Evolutionary conservation across 2,888 invertebrate genomes (phyloP).

Genomic region (Sthenelais limicola): DNA sequence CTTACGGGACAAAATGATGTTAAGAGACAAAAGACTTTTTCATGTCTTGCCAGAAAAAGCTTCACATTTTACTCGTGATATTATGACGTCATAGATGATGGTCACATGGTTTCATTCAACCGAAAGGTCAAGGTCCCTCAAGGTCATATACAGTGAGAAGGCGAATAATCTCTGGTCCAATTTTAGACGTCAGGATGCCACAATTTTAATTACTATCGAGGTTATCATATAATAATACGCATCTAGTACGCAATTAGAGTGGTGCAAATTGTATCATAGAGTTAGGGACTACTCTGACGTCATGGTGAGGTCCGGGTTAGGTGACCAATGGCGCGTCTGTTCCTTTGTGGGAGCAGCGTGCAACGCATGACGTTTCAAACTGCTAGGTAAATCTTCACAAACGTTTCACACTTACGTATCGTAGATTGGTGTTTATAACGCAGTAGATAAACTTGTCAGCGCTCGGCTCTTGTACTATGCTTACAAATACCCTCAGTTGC

Average conservation of each 20-base stretch:
- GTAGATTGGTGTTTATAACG: conserved; percentile 24
- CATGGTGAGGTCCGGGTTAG: conserved; percentile 10
- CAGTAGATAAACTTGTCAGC: conserved; percentile 26
- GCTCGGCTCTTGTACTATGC: conserved; percentile 22
- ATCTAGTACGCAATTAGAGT: too few relatives aligned
- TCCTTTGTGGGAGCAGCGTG: conserved; percentile 13
- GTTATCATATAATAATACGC: too few relatives aligned
- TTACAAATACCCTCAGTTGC: conserved; percentile 31
- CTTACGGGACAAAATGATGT: too few relatives aligned
- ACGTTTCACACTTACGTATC: conserved; percentile 37
- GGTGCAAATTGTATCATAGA: conserved; percentile 38
- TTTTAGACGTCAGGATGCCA: too few relatives aligned
- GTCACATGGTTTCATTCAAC: conserved; percentile 17
- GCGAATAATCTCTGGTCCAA: conserved; percentile 9
- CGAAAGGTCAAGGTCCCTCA: conserved; percentile 28
- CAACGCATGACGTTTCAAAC: conserved; percentile 32
- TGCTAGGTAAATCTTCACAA: conserved; percentile 39
- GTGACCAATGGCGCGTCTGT: conserved; percentile 3
- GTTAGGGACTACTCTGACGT: conserved; percentile 12
- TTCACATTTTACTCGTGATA: conserved; percentile 37
- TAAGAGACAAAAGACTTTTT: too few relatives aligned
- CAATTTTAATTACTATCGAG: too few relatives aligned
- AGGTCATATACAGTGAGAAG: neutral
- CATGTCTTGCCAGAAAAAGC: conserved; percentile 18
- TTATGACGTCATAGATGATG: conserved; percentile 19